phyloP scores from a whole-genome alignment of 2,888 invertebrate genomes.

The Ochlodes sylvanus region DNA sequence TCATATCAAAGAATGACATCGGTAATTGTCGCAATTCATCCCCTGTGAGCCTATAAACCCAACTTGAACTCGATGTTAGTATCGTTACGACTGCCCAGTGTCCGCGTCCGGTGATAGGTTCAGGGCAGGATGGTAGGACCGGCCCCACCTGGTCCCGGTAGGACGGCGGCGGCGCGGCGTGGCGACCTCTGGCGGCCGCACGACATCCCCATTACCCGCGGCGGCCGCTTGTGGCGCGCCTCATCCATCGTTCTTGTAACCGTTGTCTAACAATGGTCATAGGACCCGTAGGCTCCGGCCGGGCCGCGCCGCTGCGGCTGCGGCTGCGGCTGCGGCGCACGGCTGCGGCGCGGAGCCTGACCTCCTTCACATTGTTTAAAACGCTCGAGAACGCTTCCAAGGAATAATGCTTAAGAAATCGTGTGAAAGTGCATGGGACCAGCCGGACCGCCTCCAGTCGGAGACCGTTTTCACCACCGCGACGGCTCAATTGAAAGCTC shows the following conservation, averaged over 20 bases:
- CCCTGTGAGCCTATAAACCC: no score
- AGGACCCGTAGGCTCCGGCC: conserved; percentile 2
- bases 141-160: no score
- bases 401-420: conserved; percentile 55
- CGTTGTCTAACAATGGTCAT: conserved; percentile 52
- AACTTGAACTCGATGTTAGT: no score
- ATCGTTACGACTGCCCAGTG: no score
- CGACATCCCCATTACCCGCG: conserved; percentile 48
- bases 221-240: conserved; percentile 54
- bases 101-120: no score
- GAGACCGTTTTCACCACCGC: conserved; percentile 48
- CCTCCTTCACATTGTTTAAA: conserved; percentile 45
- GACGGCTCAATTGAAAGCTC: conserved; percentile 44
- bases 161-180: no score
- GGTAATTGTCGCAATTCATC: no score
- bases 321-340: not conserved
- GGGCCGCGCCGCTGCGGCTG: not conserved
- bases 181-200: conserved; percentile 26
- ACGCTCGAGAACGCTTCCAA: conserved; percentile 24
- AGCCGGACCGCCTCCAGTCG: conserved; percentile 22
- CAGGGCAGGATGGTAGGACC: no score
- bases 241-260: conserved; percentile 56
- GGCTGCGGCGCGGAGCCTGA: conserved; percentile 13
- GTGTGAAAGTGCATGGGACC: conserved; percentile 59
- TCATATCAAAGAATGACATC: no score